phyloP scores from a whole-genome alignment of 2,113 vertebrate species.

The Lepisosteus osseus region DNA sequence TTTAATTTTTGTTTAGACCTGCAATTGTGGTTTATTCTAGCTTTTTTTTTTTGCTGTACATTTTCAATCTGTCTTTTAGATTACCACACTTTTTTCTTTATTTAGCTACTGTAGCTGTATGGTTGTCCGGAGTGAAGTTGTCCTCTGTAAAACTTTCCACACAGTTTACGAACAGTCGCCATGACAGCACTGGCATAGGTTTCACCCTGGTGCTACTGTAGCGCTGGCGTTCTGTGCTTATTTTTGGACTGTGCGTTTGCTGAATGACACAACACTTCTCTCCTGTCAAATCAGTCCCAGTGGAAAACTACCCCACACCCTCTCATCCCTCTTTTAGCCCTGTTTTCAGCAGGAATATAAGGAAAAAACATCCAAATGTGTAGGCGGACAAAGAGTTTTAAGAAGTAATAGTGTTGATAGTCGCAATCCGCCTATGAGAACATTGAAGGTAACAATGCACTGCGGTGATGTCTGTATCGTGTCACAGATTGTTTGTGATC shows the following conservation, averaged over 20 bases:
- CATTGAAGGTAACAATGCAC: no score
- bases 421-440: no score
- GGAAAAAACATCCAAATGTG: neutral
- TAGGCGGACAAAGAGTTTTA: neutral
- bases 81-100: neutral
- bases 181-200: conserved; percentile 8
- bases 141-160: neutral
- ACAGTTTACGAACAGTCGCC: neutral
- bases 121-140: neutral
- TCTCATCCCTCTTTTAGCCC: neutral
- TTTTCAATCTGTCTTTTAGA: neutral
- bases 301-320: conserved; percentile 7
- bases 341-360: neutral
- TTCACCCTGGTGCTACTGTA: neutral
- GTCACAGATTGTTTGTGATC: no score
- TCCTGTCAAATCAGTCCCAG: neutral
- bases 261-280: neutral
- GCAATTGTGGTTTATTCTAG: no score
- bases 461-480: no score
- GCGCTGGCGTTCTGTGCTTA: neutral
- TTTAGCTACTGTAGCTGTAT: neutral
- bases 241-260: neutral
- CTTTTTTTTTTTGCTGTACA: no score
- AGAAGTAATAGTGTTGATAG: no score
- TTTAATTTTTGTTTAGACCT: no score